A percentile compares a stretch with the other conserved stretches of the same genome.
Conservation (phyloP, 2,888 invertebrate genomes). For the Lepas anatifera region DNA sequence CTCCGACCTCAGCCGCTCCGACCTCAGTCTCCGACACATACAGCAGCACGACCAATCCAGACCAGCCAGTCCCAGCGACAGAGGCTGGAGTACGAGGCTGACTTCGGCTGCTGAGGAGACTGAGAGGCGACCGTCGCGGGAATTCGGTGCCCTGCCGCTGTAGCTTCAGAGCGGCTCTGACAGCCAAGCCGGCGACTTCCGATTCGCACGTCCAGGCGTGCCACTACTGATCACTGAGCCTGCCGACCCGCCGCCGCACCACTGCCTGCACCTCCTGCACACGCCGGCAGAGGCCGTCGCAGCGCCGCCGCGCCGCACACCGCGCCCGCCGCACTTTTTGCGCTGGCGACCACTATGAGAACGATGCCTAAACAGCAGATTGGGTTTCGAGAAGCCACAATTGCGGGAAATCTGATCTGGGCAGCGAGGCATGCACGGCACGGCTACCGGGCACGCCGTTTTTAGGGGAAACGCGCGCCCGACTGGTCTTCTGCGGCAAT, state of each 20-base stretch:
- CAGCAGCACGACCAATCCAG: no score
- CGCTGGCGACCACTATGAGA: constrained; percentile 9
- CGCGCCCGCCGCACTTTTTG: neutral
- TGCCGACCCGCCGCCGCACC: neutral
- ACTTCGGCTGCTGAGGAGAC: no score
- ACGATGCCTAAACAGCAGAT: neutral
- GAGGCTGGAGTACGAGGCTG: no score
- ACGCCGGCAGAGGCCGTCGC: no score
- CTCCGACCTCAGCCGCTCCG: no score
- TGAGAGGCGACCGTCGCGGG: no score
- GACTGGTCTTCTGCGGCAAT: neutral
- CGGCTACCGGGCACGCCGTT: neutral
- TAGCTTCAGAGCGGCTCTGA: neutral
- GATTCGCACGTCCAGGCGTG: no score
- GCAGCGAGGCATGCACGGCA: neutral
- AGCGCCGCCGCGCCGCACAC: no score
- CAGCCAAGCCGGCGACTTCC: no score
- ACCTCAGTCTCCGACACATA: no score
- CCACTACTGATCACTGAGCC: neutral
- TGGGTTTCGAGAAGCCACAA: constrained; percentile 7
- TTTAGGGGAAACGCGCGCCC: neutral
- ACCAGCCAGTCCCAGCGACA: no score
- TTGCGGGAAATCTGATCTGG: constrained; percentile 1
- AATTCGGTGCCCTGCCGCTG: neutral
- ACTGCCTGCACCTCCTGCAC: no score